Conservation (phyloP, 1,140 invertebrate species). For the Drosophila willistoni region DNA sequence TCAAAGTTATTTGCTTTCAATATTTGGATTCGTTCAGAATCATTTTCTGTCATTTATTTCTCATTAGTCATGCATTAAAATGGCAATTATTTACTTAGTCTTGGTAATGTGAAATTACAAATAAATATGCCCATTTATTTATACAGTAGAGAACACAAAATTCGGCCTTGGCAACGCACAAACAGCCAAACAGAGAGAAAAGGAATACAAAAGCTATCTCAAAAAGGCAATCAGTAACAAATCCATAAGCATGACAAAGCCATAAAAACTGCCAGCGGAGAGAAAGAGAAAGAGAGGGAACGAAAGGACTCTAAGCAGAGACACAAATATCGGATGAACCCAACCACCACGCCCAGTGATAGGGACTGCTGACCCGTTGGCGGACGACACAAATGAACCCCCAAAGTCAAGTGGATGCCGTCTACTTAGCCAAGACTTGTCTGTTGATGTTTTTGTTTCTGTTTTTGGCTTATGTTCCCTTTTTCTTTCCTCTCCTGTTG, state of each 20-base stretch:
- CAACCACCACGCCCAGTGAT: slow-evolving; percentile 19
- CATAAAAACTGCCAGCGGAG: slow-evolving; percentile 57
- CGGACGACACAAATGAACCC: slow-evolving; percentile 49
- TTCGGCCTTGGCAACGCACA: slow-evolving; percentile 20
- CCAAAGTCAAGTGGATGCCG: slow-evolving; percentile 53
- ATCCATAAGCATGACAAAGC: slow-evolving; percentile 78
- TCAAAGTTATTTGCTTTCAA: not conserved
- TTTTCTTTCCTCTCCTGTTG: not conserved
- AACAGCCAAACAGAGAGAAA: slow-evolving; percentile 31
- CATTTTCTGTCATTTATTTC: slow-evolving; percentile 7
- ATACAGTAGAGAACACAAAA: slow-evolving; percentile 36
- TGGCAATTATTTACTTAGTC: slow-evolving; percentile 51
- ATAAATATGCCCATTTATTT: slow-evolving; percentile 71
- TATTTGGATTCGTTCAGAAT: not conserved
- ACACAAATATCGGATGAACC: slow-evolving; percentile 11
- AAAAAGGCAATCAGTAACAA: slow-evolving; percentile 73
- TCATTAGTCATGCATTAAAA: slow-evolving; percentile 29
- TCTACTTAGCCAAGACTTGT: slow-evolving; percentile 39
- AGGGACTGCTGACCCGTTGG: slow-evolving; percentile 37
- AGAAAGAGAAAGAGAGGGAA: slow-evolving; percentile 21
- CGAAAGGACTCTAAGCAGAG: slow-evolving; percentile 24
- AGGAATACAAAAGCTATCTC: slow-evolving; percentile 54
- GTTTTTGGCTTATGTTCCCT: slow-evolving; percentile 7
- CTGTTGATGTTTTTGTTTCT: slow-evolving; percentile 47
- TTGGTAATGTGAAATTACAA: slow-evolving; percentile 45